Evolutionary conservation across 2,113 vertebrate genomes (phyloP), one percentile per base, ranked within the genome.

Genomic region (Trematomus loennbergii): DNA sequence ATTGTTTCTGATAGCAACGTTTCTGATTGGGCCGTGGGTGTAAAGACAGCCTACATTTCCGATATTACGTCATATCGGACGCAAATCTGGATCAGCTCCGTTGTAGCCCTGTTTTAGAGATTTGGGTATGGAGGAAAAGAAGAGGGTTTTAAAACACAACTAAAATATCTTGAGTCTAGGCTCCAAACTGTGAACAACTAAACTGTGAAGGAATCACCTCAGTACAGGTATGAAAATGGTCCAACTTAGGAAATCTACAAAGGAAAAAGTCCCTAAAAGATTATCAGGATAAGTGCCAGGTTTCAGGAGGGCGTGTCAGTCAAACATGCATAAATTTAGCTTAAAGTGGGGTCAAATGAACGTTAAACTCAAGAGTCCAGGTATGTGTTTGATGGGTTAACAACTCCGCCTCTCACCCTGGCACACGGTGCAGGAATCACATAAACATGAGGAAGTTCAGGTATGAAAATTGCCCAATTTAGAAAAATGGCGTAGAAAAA

Each of bases 391-490:
- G n/a, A 4, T 11, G 49, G 18, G 15, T 48, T 40, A 43, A 63
- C 22, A 9, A 36, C 78, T 50, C 9, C 46, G 78, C 58, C 55
- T 59, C 18, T 61, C 63, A 18, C 53, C 66, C 66, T 1, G 20
- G 10, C 25, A 36, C 36, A 36, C 36, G n/a, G 15, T 18, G 36
- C 15, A n/a, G 20, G 25, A 36, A 13, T 57, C 20, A 29, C 3
- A 36, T 8, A 36, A 36, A 29, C 3, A 18, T 10, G 36, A 36
- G 36, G 36, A 0, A 7, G 12, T 12, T 55, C 52, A 16, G 52
- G 52, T 20, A 22, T 48, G 52, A 55, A 62, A 33, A 61, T 3
- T 25, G 3, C 15, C 20, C 18, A 58, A 48, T 43, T 65, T 60
- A 54, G 15, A 45, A 66, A 45, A 15, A 45, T 7, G 6, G 17